A percentile compares a stretch with the other conserved stretches of the same genome.
Conservation (phyloP, 2,888 invertebrate species). For the Pachliopta kotzebuea region DNA sequence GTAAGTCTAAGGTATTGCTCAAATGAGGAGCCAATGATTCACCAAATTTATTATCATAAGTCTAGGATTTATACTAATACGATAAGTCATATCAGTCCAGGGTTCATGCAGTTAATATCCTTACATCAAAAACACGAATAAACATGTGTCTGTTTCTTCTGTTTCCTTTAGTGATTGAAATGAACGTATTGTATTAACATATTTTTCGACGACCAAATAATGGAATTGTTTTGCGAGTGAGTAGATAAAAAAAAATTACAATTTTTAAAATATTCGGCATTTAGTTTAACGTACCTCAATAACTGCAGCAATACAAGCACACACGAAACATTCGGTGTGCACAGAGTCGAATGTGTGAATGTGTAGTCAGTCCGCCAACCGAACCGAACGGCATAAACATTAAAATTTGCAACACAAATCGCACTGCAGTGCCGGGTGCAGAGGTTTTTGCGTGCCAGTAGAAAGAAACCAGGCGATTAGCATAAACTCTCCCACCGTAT, state of each 20-base stretch:
- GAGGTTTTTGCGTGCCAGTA: slow-evolving; percentile 75
- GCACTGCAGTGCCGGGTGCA: slow-evolving; percentile 79
- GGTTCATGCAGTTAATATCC: slow-evolving; percentile 55
- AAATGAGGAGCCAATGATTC: background rate
- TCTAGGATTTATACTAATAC: slow-evolving; percentile 1
- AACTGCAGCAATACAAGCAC: slow-evolving; percentile 9
- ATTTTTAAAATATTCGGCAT: no score
- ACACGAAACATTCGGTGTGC: background rate
- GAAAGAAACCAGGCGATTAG: slow-evolving; percentile 74
- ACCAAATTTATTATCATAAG: background rate
- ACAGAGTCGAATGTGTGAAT: slow-evolving; percentile 12
- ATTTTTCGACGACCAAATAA: no score
- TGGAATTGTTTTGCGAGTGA: no score
- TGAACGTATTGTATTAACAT: no score
- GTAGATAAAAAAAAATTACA: no score
- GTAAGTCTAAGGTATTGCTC: background rate
- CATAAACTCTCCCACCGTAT: slow-evolving; percentile 64
- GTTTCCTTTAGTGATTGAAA: no score
- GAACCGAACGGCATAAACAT: slow-evolving; percentile 31
- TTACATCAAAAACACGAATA: slow-evolving; percentile 54
- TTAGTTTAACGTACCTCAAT: slow-evolving; percentile 29
- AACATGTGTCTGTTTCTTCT: no score
- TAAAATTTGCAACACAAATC: slow-evolving; percentile 77
- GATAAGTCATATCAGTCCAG: slow-evolving; percentile 15
- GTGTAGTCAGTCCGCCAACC: slow-evolving; percentile 16